Conservation (phyloP, 2,113 vertebrate species). For the Scartelaos histophorus region DNA sequence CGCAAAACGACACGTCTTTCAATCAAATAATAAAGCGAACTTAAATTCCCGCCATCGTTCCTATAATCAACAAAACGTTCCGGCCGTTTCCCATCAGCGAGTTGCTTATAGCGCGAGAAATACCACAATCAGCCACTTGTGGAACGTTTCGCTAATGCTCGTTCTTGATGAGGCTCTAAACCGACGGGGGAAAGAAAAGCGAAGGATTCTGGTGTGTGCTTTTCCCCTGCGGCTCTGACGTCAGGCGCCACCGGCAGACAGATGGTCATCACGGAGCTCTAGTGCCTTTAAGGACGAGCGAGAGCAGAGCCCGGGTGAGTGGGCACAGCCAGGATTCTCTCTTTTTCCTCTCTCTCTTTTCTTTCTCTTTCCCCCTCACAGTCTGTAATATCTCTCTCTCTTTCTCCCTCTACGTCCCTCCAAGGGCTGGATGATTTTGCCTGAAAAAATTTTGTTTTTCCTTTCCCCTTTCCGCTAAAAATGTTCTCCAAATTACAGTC, state of each 20-base stretch:
- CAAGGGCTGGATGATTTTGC: too few species aligned
- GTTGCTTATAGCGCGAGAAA: not conserved
- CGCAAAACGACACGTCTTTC: not conserved
- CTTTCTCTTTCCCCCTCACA: too few species aligned
- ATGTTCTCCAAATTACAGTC: too few species aligned
- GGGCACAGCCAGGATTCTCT: slow-evolving; percentile 33
- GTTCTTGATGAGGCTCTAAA: not conserved
- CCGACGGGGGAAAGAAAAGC: not conserved
- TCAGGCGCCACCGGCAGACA: slow-evolving; percentile 55
- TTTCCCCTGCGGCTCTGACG: slow-evolving; percentile 31
- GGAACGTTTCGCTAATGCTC: not conserved
- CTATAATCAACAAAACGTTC: not conserved
- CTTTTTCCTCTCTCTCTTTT: too few species aligned
- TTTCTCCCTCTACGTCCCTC: not conserved
- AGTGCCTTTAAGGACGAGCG: slow-evolving; percentile 49
- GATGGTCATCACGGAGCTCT: slow-evolving; percentile 55
- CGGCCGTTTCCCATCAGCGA: not conserved
- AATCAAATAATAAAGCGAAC: not conserved
- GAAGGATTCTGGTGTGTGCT: slow-evolving; percentile 32
- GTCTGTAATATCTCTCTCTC: not conserved
- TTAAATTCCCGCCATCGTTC: not conserved
- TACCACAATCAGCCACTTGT: not conserved
- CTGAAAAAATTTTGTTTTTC: not conserved
- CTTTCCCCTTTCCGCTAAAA: not conserved
- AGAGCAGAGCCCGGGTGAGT: slow-evolving; percentile 40